Evolutionary conservation across 2,888 invertebrate genomes (phyloP).

Genomic region (Colletes collaris): DNA sequence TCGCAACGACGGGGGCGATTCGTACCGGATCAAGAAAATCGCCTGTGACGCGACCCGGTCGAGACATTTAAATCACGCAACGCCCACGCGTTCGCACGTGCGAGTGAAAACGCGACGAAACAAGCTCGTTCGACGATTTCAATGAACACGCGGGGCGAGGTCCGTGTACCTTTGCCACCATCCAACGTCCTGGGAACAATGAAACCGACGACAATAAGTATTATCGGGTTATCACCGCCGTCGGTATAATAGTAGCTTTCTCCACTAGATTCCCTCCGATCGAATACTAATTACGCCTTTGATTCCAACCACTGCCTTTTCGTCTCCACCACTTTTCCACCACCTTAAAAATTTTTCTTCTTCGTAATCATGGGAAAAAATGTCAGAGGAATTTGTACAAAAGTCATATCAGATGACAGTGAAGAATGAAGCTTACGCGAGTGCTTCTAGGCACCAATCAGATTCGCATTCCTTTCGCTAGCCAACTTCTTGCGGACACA

Average conservation of each 20-base stretch:
- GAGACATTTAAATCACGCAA: slow-evolving; percentile 75
- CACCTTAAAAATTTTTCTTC: no score
- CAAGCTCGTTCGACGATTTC: slow-evolving; percentile 39
- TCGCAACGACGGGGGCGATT: slow-evolving; percentile 62
- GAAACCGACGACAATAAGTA: slow-evolving; percentile 55
- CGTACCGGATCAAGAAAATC: slow-evolving; percentile 58
- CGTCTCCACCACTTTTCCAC: no score
- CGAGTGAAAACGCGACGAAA: slow-evolving; percentile 58
- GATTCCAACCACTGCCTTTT: no score
- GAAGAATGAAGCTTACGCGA: no score
- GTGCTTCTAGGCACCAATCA: no score
- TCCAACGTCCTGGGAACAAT: slow-evolving; percentile 53
- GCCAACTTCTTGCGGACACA: no score
- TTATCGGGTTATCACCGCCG: slow-evolving; percentile 57
- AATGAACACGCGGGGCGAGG: slow-evolving; percentile 49
- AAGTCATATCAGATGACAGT: no score
- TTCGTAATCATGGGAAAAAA: no score
- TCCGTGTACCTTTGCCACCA: slow-evolving; percentile 24
- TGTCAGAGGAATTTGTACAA: no score
- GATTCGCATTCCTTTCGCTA: no score
- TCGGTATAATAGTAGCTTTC: slow-evolving; percentile 51
- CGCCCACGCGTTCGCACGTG: slow-evolving; percentile 73
- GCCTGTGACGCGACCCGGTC: slow-evolving; percentile 48
- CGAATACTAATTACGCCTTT: slow-evolving; percentile 32
- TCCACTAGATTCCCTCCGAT: slow-evolving; percentile 28